A percentile compares a stretch with the other conserved stretches of the same genome.
These are phyloP conservation scores for Drosophila rufa DNA, from an alignment of 1,140 invertebrate genomes.

Conservation along the genomic window DNA sequence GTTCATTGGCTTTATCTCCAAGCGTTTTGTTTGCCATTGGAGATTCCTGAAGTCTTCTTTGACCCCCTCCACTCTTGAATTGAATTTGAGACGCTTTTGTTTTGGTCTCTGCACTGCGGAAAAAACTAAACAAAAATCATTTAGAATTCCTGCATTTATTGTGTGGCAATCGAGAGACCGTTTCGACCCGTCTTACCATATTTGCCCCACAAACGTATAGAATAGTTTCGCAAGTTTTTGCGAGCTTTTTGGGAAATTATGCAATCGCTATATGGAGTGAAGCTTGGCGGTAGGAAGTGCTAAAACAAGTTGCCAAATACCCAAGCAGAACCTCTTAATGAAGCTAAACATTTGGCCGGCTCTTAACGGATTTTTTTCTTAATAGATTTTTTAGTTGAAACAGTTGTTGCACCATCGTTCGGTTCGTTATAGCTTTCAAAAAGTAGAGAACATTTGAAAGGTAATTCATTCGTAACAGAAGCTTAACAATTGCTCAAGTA, in stretches of 20 bases:
- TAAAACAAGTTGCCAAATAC: slow-evolving; percentile 42
- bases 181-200: slow-evolving; percentile 20
- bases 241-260: slow-evolving; percentile 32
- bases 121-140: slow-evolving; percentile 4
- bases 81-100: slow-evolving; percentile 14
- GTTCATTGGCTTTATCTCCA: slow-evolving; percentile 64
- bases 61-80: slow-evolving; percentile 1
- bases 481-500: slow-evolving; percentile 21
- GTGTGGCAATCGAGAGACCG: slow-evolving; percentile 24
- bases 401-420: slow-evolving; percentile 24
- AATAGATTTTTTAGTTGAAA: slow-evolving; percentile 5
- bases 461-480: slow-evolving; percentile 23
- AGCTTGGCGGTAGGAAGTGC: slow-evolving; percentile 43
- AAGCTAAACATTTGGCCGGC: slow-evolving; percentile 27
- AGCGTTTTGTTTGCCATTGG: slow-evolving; percentile 14
- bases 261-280: slow-evolving; percentile 35
- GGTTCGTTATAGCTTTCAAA: background rate
- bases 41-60: slow-evolving; percentile 8
- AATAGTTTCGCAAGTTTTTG: slow-evolving; percentile 37
- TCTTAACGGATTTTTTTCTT: slow-evolving; percentile 1
- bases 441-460: slow-evolving; percentile 5
- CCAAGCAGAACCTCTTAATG: slow-evolving; percentile 41
- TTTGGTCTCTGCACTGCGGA: slow-evolving; percentile 34
- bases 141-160: slow-evolving; percentile 18
- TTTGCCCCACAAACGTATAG: slow-evolving; percentile 6